These are phyloP conservation scores for Pagetopsis macropterus DNA, from an alignment of 2,797 vertebrate genomes.

Conservation along the genomic window DNA sequence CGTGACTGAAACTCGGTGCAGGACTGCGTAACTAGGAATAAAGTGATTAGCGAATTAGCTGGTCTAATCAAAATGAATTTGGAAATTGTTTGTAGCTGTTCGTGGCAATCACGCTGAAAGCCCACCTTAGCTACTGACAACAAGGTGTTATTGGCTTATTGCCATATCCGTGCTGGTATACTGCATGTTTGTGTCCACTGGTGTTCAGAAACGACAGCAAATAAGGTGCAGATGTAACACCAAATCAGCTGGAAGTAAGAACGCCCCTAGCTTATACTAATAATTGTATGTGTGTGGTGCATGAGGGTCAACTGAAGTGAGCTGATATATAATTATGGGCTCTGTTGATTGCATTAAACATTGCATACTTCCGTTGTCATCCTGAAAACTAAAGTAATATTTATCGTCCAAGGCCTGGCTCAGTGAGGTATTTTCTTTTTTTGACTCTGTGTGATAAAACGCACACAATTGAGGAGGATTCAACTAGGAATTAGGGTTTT, in stretches of 20 bases:
- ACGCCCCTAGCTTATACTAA: not conserved
- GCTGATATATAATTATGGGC: not conserved
- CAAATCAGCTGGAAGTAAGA: not conserved
- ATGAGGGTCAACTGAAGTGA: not conserved
- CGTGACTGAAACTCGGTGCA: conserved; percentile 1
- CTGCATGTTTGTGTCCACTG: conserved; percentile 4
- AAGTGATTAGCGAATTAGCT: not conserved
- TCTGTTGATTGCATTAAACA: not conserved
- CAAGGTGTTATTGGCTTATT: conserved; percentile 30
- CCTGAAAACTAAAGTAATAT: conserved; percentile 1
- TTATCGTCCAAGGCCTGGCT: not conserved
- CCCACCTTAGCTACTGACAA: conserved; percentile 16
- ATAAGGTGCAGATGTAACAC: not conserved
- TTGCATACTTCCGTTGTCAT: not conserved
- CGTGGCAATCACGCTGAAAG: conserved; percentile 3
- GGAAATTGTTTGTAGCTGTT: not conserved
- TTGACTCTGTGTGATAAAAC: not conserved
- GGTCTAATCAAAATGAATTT: conserved; percentile 7
- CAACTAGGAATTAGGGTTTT: not conserved
- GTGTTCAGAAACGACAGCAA: conserved; percentile 19
- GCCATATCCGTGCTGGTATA: not conserved
- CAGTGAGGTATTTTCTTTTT: not conserved
- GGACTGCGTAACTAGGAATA: not conserved
- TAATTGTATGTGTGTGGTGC: not conserved
- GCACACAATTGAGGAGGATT: not conserved